Evolutionary conservation across 2,797 vertebrate genomes (phyloP).

Genomic region (Lepilemur septentrionalis): DNA sequence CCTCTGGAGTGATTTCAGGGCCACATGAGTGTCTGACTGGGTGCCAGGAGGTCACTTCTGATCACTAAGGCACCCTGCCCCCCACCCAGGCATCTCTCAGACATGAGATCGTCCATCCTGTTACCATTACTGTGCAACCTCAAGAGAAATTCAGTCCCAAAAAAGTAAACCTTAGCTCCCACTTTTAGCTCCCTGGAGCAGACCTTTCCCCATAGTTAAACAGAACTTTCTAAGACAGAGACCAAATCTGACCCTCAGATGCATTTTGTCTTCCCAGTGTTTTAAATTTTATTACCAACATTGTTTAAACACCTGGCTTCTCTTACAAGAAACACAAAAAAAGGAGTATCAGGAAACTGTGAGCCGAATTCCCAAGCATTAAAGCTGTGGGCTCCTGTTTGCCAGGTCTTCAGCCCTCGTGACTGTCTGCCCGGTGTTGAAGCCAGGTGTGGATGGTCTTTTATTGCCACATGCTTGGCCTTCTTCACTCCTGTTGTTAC

Average conservation of each 20-base stretch:
- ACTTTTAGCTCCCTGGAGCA: neutral
- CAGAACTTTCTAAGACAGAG: neutral
- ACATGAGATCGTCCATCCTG: neutral
- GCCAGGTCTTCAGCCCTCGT: rapidly evolving
- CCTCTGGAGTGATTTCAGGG: neutral
- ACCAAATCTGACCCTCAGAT: neutral
- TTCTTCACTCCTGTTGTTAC: neutral
- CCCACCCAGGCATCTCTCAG: neutral
- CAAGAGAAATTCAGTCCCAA: neutral
- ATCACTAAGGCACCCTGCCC: neutral
- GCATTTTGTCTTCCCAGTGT: neutral
- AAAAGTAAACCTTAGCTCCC: neutral
- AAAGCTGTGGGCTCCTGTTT: neutral
- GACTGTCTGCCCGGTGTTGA: rapidly evolving
- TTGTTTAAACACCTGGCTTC: neutral
- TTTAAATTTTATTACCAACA: neutral
- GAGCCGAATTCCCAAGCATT: neutral
- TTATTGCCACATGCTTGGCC: neutral
- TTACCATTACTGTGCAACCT: neutral
- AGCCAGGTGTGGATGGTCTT: rapidly evolving
- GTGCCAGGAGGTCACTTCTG: neutral
- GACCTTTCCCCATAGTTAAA: neutral
- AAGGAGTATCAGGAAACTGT: neutral
- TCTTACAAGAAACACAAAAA: neutral
- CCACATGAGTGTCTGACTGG: neutral